phyloP scores from a whole-genome alignment of 2,113 vertebrate species.

The Dasypus novemcinctus region DNA sequence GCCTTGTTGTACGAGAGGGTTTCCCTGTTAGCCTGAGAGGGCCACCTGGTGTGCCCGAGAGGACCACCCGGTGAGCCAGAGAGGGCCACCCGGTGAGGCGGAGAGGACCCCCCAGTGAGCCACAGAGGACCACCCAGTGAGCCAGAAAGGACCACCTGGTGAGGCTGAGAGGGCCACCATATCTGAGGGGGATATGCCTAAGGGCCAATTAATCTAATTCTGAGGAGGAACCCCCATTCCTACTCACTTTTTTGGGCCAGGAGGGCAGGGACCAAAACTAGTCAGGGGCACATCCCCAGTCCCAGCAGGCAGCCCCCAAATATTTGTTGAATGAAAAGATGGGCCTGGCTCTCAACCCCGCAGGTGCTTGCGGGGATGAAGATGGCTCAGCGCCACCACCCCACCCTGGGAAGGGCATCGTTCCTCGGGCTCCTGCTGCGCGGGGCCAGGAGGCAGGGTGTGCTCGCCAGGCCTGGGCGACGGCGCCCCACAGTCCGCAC shows the following conservation, averaged over 20 bases:
- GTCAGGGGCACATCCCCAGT: neutral
- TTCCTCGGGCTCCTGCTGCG: rapidly evolving
- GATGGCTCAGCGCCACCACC: neutral
- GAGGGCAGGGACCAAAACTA: neutral
- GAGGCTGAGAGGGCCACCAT: neutral
- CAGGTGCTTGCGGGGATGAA: rapidly evolving
- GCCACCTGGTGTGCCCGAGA: neutral
- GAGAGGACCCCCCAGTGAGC: rapidly evolving
- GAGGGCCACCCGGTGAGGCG: neutral
- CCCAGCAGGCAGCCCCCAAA: too few species aligned
- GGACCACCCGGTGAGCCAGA: neutral
- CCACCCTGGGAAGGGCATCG: rapidly evolving
- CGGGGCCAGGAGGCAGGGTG: neutral
- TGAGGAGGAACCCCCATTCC: too few species aligned
- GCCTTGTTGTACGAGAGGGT: neutral
- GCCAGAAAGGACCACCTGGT: too few species aligned
- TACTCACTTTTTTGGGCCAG: neutral
- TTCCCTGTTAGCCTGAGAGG: too few species aligned
- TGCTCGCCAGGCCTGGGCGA: neutral
- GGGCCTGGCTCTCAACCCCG: neutral
- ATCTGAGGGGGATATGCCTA: too few species aligned
- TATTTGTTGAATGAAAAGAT: neutral
- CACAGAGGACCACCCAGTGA: neutral
- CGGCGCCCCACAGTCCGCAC: neutral
- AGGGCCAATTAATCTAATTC: neutral